Evolutionary conservation across 1,140 invertebrate genomes (phyloP).

Genomic region (Euura lappo): DNA sequence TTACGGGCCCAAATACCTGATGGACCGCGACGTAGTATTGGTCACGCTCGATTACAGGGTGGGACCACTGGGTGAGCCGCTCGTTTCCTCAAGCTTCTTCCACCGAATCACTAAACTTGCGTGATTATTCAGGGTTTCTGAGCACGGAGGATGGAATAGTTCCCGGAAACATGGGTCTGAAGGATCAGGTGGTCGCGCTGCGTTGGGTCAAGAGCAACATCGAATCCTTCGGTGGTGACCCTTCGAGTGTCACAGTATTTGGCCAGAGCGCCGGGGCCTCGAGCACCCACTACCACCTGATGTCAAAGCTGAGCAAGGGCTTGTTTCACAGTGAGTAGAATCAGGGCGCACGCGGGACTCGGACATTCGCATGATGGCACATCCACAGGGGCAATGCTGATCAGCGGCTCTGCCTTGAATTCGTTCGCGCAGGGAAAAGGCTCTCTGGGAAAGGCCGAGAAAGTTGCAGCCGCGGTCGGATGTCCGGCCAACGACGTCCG

Average conservation of each 20-base stretch:
- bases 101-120: neutral
- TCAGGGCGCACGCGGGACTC: slow-evolving; percentile 31
- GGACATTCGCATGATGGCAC: neutral
- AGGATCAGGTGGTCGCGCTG: neutral
- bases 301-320: neutral
- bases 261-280: neutral
- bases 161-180: neutral
- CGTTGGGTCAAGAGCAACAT: neutral
- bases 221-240: neutral
- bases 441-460: slow-evolving; percentile 60
- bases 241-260: neutral
- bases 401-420: neutral
- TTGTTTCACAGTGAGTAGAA: slow-evolving; percentile 10
- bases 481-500: slow-evolving; percentile 43
- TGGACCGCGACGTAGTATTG: slow-evolving; percentile 60
- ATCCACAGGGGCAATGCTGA: neutral
- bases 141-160: neutral
- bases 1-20: slow-evolving; percentile 57
- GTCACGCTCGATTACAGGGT: slow-evolving; percentile 64
- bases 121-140: neutral
- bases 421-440: slow-evolving; percentile 51
- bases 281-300: neutral
- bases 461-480: slow-evolving; percentile 63
- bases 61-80: slow-evolving; percentile 50
- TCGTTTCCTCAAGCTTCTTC: neutral